Base-by-base conservation (phyloP, 2,888 invertebrate genomes). In the Eucera pruinosa region DNA sequence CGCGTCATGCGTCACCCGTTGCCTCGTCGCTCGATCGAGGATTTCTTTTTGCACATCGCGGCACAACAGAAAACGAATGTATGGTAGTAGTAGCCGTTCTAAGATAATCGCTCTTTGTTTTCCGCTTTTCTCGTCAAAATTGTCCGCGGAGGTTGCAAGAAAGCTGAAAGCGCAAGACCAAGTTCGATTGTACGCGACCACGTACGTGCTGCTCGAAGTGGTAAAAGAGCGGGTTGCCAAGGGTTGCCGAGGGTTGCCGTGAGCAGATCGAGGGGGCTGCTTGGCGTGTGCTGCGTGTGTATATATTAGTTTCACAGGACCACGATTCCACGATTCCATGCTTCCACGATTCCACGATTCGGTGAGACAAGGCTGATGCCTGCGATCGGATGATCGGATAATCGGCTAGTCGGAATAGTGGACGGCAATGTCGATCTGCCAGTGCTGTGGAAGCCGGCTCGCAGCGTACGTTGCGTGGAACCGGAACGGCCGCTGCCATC, bases 291-390 rank as follows among this genome's bases (percentile, higher is more conserved):
- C 89, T 91, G 92, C 92, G 91, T 91, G 91, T 92, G 92, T 92
- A 92, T 92, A 87, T 92, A 90, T 92, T 91, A 92, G 92, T 92
- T 92, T 92, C 92, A 91, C 92, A 92, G 92, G 92, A 91, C 87
- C 87, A n/a, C n/a, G n/a, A n/a, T n/a, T n/a, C n/a, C n/a, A n/a
- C n/a, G n/a, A n/a, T n/a, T n/a, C n/a, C n/a, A n/a, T n/a, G n/a
- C n/a, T n/a, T n/a, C n/a, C n/a, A n/a, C n/a, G n/a, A n/a, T n/a
- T n/a, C 87, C 87, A 81, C 87, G 86, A 87, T 87, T 81, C 85
- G 84, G 87, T 88, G 89, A 88, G 89, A 87, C 86, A 87, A 87
- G 86, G 87, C 86, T 86, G 91, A 83, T 80, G 83, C 83, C 83
- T 80, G 85, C 76, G 61, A 77, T 77, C 75, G 61, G 55, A 75